Evolutionary conservation across 2,888 invertebrate species (phyloP), one percentile per base, ranked within the genome.

Genomic region (Monopis laevigella): DNA sequence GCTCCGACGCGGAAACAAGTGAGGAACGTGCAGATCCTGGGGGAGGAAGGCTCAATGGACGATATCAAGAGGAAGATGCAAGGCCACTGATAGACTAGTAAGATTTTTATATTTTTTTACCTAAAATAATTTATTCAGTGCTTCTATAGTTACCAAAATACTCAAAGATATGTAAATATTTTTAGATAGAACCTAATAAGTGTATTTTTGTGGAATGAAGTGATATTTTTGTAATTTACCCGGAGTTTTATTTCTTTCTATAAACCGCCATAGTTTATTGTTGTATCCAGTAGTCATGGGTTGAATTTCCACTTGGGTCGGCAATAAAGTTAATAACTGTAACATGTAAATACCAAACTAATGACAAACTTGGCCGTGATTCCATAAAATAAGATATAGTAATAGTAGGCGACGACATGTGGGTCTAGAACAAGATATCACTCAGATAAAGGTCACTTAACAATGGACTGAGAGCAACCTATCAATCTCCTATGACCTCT

Each of bases 11-110:
- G 84, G 49, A 83, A 83, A 49, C 86, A 87, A 40, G 84, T 88
- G 13, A 80, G 89, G 49, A 89, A 88, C 58, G 86, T 89, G 17
- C 88, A 89, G 62, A 88, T 90, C 51, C 69, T 89, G 19, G 87
- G 87, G 0, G 88, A 89, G 53, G 88, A 86, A 43, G 58, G 82
- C 45, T 51, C 80, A 46, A 54, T 64, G 56, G 55, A 77, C 52
- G 65, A 66, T 40, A 51, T 57, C 46, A 65, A 72, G 51, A 62
- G 69, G 53, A 44, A 56, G n/a, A 55, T 54, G 45, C 58, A 60
- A 47, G 64, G 64, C 45, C 63, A 68, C 45, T 67, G 51, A 65
- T 55, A 8, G 17, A 3, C 2, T 21, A 16, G 40, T 43, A 19
- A 41, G 38, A 27, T 42, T 43, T 36, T 26, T 45, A 39, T 19